These are phyloP conservation scores for Crotophaga sulcirostris DNA, from an alignment of 2,113 vertebrate genomes.

Conservation along the genomic window DNA sequence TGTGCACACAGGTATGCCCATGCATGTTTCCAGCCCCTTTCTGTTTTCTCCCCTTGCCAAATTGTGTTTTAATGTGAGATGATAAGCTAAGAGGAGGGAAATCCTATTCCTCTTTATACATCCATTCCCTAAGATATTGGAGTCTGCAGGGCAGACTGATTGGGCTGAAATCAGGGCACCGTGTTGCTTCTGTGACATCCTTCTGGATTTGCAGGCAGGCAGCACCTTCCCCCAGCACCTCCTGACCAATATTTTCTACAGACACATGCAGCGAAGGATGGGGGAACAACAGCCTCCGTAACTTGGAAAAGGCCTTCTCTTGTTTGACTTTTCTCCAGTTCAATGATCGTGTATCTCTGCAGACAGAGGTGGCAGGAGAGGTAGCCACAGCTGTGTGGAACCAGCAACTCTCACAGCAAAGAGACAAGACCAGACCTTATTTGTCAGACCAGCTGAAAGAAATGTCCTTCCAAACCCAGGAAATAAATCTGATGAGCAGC, in stretches of 20 bases:
- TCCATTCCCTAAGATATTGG: background rate
- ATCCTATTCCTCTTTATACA: background rate
- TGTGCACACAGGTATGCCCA: rapidly evolving
- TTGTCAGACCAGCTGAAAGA: background rate
- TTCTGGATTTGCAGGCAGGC: background rate
- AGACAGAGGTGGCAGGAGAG: background rate
- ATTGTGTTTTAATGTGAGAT: background rate
- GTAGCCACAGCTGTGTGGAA: rapidly evolving
- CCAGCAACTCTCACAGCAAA: background rate
- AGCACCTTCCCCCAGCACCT: background rate
- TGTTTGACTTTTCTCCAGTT: background rate
- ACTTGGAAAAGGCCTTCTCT: background rate
- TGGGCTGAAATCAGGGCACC: background rate
- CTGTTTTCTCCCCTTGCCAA: background rate
- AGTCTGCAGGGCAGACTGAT: background rate
- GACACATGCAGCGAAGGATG: background rate
- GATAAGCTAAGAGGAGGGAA: background rate
- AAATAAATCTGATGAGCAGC: background rate
- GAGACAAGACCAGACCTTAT: background rate
- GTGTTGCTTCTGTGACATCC: rapidly evolving
- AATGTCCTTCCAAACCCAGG: background rate
- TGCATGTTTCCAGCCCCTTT: background rate
- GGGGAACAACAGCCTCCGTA: background rate
- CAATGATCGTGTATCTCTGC: background rate
- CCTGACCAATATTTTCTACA: background rate